Evolutionary conservation across 2,888 invertebrate species (phyloP), one percentile per base, ranked within the genome.

Genomic region (Agapostemon virescens): DNA sequence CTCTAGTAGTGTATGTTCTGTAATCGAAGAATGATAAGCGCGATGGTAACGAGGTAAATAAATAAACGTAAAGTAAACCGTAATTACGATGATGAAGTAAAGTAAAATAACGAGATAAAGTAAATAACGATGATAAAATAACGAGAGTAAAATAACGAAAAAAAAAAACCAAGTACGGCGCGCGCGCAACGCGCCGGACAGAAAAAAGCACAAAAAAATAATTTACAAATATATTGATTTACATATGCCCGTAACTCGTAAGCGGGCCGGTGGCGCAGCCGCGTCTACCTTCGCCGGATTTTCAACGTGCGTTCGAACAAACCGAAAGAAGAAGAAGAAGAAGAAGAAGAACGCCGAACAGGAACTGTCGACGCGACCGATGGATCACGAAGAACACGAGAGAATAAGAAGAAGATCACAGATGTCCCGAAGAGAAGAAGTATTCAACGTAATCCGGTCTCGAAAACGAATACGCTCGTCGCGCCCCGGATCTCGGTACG

Each of bases 201-300:
- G 70, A 90, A 89, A 49, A 91, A 91, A 89, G 17, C 85, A 86
- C 85, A 91, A 92, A 91, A 92, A 92, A 92, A 86, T 85, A 85
- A 92, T 92, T 93, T 93, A 93, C 92, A 93, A 93, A 93, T 92
- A 91, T 93, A 93, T 93, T 93, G 92, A 92, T 93, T 93, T 93
- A 93, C 92, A 92, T 93, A 93, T 93, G 92, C 92, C 92, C 92
- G 92, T 92, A 92, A 92, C 91, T 92, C 90, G 90, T 92, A 92
- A 92, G 92, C 75, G 92, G 92, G 90, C 86, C 90, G 90, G 89
- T 88, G 85, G 90, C 89, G 90, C 89, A 89, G 87, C 78, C 78
- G 66, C 82, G 74, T 23, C 76, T 76, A 68, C 86, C 80, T 82
- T 84, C 79, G 80, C 73, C 76, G 68, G 84, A 82, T 86, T 82